These are phyloP conservation scores for Acleris literana DNA, from an alignment of 2,888 invertebrate species.

Conservation along the genomic window DNA sequence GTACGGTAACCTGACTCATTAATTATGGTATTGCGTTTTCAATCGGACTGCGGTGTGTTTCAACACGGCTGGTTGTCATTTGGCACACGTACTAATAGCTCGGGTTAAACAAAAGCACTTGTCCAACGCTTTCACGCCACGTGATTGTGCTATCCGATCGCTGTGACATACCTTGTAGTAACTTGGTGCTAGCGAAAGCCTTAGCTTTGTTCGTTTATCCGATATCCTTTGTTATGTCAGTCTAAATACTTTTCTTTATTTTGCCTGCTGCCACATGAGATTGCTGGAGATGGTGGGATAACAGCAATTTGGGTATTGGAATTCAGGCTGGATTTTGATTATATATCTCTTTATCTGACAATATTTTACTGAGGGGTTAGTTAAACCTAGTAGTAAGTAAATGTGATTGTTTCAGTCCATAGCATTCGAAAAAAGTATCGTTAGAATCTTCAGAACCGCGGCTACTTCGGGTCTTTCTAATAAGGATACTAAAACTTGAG, in stretches of 20 bases:
- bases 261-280: background rate
- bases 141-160: constrained; percentile 69
- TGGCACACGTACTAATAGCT: constrained; percentile 68
- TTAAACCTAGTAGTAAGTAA: too few relatives aligned
- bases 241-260: constrained; percentile 41
- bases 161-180: constrained; percentile 57
- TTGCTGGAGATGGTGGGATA: too few relatives aligned
- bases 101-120: constrained; percentile 70
- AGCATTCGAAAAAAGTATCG: too few relatives aligned
- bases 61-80: constrained; percentile 75
- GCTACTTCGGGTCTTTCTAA: too few relatives aligned
- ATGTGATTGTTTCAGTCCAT: too few relatives aligned
- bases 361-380: too few relatives aligned
- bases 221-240: constrained; percentile 54
- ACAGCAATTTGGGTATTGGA: too few relatives aligned
- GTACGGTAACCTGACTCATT: constrained; percentile 59
- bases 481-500: too few relatives aligned
- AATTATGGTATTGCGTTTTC: constrained; percentile 50
- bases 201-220: constrained; percentile 44
- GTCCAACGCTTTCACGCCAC: constrained; percentile 73
- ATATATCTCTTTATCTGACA: too few relatives aligned
- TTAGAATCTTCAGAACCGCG: too few relatives aligned
- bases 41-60: constrained; percentile 61
- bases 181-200: constrained; percentile 53
- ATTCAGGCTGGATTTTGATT: too few relatives aligned